Percentiles rank a stretch among this genome's conserved stretches.
Conservation (phyloP, 2,888 invertebrate species). For the Meiosimyza platycephala region DNA sequence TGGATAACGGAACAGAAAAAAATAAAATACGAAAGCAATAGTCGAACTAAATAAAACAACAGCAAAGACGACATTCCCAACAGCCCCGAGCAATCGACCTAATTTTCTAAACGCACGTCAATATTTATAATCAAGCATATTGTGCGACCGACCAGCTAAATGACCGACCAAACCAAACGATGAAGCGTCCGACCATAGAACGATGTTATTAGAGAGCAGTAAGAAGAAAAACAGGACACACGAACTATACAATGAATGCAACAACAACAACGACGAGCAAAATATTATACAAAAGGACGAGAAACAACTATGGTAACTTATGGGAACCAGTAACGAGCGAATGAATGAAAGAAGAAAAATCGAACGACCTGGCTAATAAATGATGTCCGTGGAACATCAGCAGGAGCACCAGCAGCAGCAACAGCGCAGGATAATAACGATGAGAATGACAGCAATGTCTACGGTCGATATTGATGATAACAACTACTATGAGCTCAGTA, state of each 20-base stretch:
- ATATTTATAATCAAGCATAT: slow-evolving; percentile 35
- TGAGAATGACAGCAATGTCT: neutral
- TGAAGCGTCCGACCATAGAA: neutral
- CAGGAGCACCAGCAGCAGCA: too few relatives aligned
- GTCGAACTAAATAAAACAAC: too few relatives aligned
- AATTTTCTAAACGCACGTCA: slow-evolving; percentile 35
- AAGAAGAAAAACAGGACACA: neutral
- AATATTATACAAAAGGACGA: neutral
- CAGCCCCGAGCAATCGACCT: slow-evolving; percentile 32
- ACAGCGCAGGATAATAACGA: neutral
- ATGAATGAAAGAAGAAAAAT: slow-evolving; percentile 7
- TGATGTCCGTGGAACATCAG: neutral
- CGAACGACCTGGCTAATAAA: slow-evolving; percentile 24
- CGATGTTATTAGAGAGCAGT: neutral
- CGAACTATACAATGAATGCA: neutral
- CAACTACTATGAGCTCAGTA: neutral
- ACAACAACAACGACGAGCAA: neutral
- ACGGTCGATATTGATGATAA: neutral
- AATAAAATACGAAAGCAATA: too few relatives aligned
- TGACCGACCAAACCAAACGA: neutral
- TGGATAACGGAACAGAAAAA: too few relatives aligned
- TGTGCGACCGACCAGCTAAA: neutral
- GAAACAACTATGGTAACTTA: neutral
- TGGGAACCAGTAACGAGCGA: neutral
- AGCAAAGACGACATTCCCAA: slow-evolving; percentile 3